These are phyloP conservation scores for Ammodytes dubius DNA, from an alignment of 2,113 vertebrate genomes.

Conservation along the genomic window DNA sequence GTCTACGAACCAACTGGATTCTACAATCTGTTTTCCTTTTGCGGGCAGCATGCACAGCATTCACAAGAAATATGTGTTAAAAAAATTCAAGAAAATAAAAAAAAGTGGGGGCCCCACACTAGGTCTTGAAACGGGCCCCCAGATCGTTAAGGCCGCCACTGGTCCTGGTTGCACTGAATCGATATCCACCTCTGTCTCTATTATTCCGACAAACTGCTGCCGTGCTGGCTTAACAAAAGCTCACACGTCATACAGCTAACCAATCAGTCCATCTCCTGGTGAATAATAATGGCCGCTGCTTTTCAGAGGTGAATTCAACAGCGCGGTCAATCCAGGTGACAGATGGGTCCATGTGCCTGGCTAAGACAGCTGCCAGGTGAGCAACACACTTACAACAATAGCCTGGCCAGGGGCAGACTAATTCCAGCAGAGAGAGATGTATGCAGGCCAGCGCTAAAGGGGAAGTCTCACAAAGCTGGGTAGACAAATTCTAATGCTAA, in stretches of 20 bases:
- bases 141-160: neutral
- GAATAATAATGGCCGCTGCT: slow-evolving; percentile 54
- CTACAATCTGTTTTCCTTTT: too few species aligned
- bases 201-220: slow-evolving; percentile 20
- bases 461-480: slow-evolving; percentile 32
- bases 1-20: too few species aligned
- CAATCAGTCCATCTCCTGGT: slow-evolving; percentile 51
- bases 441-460: slow-evolving; percentile 37
- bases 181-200: slow-evolving; percentile 36
- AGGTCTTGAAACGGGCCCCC: too few species aligned
- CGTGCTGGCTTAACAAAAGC: slow-evolving; percentile 38
- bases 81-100: too few species aligned
- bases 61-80: too few species aligned
- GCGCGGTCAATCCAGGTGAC: slow-evolving; percentile 62
- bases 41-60: too few species aligned
- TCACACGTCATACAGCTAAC: slow-evolving; percentile 30
- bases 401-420: slow-evolving; percentile 47
- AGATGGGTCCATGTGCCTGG: slow-evolving; percentile 71
- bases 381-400: slow-evolving; percentile 71
- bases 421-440: slow-evolving; percentile 63
- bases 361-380: slow-evolving; percentile 74
- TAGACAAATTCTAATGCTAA: slow-evolving; percentile 75
- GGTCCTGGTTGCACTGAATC: slow-evolving; percentile 30
- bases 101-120: too few species aligned
- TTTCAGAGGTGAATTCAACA: slow-evolving; percentile 65